Conservation (phyloP, 2,888 invertebrate genomes). For the Phrixothrix hirtus region DNA sequence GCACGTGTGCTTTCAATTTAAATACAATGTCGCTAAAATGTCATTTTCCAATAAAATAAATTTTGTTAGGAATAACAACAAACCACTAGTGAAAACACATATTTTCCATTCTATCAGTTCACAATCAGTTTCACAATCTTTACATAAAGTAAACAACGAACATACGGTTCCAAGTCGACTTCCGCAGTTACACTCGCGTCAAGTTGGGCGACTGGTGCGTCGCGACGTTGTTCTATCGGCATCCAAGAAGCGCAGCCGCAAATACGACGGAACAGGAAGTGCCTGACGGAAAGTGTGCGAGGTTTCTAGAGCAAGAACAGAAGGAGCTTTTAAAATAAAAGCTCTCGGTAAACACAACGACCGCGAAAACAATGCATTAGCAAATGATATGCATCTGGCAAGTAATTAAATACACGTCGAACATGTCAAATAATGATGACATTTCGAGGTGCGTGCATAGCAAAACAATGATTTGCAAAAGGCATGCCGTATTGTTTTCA, state of each 20-base stretch:
- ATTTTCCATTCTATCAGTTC: conserved; percentile 11
- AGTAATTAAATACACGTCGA: conserved; percentile 9
- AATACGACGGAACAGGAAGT: conserved; percentile 33
- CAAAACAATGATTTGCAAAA: not conserved
- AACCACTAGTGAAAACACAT: conserved; percentile 8
- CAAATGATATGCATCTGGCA: conserved; percentile 9
- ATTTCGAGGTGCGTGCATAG: not conserved
- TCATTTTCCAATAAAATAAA: not conserved
- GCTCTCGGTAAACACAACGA: conserved; percentile 18
- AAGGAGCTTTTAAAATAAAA: conserved; percentile 28
- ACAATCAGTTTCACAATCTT: conserved; percentile 13
- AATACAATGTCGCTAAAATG: not conserved
- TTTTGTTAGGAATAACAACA: not conserved
- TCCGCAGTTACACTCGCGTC: conserved; percentile 37
- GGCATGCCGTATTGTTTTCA: not conserved
- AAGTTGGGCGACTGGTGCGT: conserved; percentile 40
- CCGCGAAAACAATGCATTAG: conserved; percentile 24
- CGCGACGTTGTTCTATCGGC: conserved; percentile 41
- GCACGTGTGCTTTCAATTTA: not conserved
- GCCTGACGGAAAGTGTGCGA: conserved; percentile 34
- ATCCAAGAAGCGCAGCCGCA: conserved; percentile 39
- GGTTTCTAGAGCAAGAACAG: conserved; percentile 31
- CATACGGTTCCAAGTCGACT: conserved; percentile 28
- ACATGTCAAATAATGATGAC: not conserved
- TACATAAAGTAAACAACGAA: conserved; percentile 23